Evolutionary conservation across 2,113 vertebrate genomes (phyloP).

Genomic region (Rhinichthys klamathensis): DNA sequence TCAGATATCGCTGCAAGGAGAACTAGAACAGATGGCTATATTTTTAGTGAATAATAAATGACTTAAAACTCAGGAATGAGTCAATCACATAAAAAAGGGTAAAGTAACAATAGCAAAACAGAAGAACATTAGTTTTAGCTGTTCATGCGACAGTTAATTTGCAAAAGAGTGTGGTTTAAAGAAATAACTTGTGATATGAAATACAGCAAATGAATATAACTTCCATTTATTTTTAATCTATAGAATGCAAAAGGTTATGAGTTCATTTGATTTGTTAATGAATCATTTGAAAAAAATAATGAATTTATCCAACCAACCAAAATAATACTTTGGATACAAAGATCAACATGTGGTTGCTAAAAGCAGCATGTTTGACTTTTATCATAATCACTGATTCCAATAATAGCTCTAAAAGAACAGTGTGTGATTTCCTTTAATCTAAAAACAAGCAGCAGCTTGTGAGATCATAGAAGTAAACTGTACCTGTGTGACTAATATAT

Average conservation of each 20-base stretch:
- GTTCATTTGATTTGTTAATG: not conserved
- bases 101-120: not conserved
- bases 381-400: not conserved
- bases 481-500: constrained; percentile 15
- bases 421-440: not conserved
- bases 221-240: not conserved
- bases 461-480: not conserved
- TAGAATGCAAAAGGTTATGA: not conserved
- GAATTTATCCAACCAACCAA: no score
- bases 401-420: not conserved
- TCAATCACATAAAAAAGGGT: not conserved
- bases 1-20: not conserved
- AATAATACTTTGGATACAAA: not conserved
- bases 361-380: not conserved
- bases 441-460: not conserved
- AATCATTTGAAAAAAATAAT: not conserved
- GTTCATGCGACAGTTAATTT: not conserved
- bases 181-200: no score
- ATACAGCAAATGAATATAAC: no score
- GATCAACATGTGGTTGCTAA: not conserved
- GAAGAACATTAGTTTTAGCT: not conserved
- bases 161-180: no score
- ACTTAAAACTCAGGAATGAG: no score
- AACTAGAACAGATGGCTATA: no score
- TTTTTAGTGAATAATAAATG: no score